These are phyloP conservation scores for Hippotragus niger DNA, from an alignment of 2,113 vertebrate species.

Conservation along the genomic window DNA sequence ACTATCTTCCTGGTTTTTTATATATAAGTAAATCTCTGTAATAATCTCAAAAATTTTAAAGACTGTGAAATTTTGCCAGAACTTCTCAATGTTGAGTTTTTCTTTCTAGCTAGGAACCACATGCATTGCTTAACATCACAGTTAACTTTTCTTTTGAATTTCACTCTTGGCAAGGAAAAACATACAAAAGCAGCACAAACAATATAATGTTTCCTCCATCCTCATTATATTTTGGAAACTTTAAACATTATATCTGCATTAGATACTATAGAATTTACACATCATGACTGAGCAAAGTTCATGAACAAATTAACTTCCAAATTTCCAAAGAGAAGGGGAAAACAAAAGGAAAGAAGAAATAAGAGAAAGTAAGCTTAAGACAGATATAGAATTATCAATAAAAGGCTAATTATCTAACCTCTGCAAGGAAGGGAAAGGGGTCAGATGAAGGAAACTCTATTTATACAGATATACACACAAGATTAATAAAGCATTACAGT, in stretches of 20 bases:
- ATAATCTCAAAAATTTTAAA: slow-evolving; percentile 19
- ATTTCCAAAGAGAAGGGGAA: neutral
- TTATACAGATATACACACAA: neutral
- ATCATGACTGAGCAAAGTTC: neutral
- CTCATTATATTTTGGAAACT: neutral
- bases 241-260: neutral
- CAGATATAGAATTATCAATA: neutral
- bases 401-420: neutral
- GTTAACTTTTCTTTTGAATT: slow-evolving; percentile 16
- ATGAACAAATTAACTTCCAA: neutral
- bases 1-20: neutral
- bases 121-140: neutral
- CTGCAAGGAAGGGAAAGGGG: neutral
- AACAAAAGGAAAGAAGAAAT: neutral
- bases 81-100: neutral
- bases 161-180: slow-evolving; percentile 2
- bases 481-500: neutral
- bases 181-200: neutral
- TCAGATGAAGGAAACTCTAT: neutral
- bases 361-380: neutral
- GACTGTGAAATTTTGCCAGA: neutral
- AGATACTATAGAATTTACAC: neutral
- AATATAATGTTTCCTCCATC: neutral
- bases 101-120: neutral
- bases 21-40: neutral